Base-by-base conservation (phyloP, 2,113 vertebrate species). In the Urocitellus parryii region DNA sequence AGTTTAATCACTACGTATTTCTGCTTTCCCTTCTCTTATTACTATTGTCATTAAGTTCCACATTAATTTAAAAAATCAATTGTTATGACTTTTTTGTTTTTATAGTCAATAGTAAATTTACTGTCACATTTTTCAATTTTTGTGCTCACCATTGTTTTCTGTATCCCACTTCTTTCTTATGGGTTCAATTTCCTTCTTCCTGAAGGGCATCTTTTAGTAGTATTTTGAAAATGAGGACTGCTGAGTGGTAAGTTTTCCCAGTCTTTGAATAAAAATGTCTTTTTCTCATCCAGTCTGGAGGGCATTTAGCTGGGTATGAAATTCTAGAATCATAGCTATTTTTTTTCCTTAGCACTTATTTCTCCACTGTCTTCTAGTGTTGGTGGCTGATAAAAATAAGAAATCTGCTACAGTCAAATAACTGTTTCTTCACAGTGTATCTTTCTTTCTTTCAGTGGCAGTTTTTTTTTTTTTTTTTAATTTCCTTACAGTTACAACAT, bases 121-220 rank as follows among this genome's bases (percentile, higher is more conserved):
- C 56, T 58, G 74, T 32, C 37, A 48, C n/a, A 76, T 61, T 92
- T 82, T 82, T 92, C 65, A 70, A 92, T 78, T 70, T 88, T 61
- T 88, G 61, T 68, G 84, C 70, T 87, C 90, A 88, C 58, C 70
- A 77, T 32, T 84, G 51, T 51, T 91, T 89, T 96, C 45, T 82
- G 77, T 77, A 53, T 70, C 27, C 92, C 77, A 96, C 16, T 91
- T 45, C 76, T 87, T 90, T 82, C 84, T 83, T 67, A 56, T 14
- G n/a, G 78, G 53, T 86, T 88, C 58, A 92, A 58, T 77, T 95
- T 67, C 77, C 51, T 88, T 83, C 88, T 24, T 91, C 77, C 53
- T 58, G 29, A 83, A 94, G 77, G 83, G 53, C 2, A 48, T 84
- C n/a, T 51, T n/a, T 94, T 72, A 83, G 72, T 83, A 77, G 80